Conservation (phyloP, 2,888 invertebrate species). For the Melieria crassipennis region DNA sequence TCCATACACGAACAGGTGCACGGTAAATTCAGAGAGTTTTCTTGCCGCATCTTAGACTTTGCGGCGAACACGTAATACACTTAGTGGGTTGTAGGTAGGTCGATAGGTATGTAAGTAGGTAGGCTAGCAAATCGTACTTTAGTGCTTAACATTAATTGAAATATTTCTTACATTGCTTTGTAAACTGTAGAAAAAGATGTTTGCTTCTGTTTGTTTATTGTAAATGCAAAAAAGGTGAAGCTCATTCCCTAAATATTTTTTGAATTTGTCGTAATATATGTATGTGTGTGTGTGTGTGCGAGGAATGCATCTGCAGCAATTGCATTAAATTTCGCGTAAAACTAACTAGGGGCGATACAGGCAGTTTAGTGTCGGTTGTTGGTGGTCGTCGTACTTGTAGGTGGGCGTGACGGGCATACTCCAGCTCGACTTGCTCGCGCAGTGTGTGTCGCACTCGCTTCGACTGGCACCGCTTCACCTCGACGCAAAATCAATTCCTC, state of each 20-base stretch:
- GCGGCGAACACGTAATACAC: no score
- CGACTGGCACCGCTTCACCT: background rate
- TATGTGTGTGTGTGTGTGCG: background rate
- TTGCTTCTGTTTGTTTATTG: background rate
- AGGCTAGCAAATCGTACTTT: no score
- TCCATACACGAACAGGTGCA: no score
- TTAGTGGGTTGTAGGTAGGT: no score
- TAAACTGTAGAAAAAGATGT: no score
- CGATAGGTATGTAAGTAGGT: no score
- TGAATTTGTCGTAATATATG: background rate
- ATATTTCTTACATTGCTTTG: no score
- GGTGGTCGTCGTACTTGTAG: background rate
- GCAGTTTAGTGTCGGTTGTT: background rate
- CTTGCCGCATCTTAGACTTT: no score
- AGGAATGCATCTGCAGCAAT: background rate
- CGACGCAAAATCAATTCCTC: background rate
- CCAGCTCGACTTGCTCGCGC: background rate
- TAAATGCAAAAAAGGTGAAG: conserved; percentile 5
- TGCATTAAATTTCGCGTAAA: no score
- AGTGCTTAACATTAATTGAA: no score
- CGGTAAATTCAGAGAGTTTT: no score
- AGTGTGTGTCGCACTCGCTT: background rate
- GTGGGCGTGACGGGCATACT: background rate
- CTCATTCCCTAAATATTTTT: conserved; percentile 24
- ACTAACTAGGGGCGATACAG: background rate